Percentiles rank a stretch among this genome's conserved stretches.
Conservation (phyloP, 2,888 invertebrate genomes). For the Alsophila aescularia region DNA sequence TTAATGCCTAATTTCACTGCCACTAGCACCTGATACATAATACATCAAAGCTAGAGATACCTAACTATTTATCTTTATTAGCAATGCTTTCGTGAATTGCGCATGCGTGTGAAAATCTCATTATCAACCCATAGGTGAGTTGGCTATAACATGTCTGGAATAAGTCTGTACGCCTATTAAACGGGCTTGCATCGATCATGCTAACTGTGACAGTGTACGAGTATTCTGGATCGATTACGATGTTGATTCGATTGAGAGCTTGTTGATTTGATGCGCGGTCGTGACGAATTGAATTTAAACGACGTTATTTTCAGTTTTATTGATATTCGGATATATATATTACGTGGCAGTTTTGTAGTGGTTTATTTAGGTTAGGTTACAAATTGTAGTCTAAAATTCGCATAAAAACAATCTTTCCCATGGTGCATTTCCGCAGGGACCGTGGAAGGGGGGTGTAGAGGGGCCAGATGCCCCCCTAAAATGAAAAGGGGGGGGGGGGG, state of each 20-base stretch:
- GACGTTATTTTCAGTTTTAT: no score
- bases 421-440: no score
- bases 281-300: no score
- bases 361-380: no score
- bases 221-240: constrained; percentile 1
- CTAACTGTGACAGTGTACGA: neutral
- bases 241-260: neutral
- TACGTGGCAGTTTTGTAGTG: no score
- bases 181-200: constrained; percentile 16
- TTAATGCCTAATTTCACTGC: constrained; percentile 14
- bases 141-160: constrained; percentile 23
- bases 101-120: constrained; percentile 54
- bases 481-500: no score
- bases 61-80: constrained; percentile 48
- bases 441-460: no score
- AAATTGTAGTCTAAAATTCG: no score
- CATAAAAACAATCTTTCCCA: no score
- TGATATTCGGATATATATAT: no score
- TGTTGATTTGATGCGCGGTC: neutral
- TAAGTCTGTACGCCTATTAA: constrained; percentile 18
- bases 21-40: constrained; percentile 29
- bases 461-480: no score
- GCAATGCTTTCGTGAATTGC: constrained; percentile 50
- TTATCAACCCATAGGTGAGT: constrained; percentile 44
- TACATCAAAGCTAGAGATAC: constrained; percentile 12